Conservation (phyloP, 2,113 vertebrate genomes). For the Myrmecobius fasciatus region DNA sequence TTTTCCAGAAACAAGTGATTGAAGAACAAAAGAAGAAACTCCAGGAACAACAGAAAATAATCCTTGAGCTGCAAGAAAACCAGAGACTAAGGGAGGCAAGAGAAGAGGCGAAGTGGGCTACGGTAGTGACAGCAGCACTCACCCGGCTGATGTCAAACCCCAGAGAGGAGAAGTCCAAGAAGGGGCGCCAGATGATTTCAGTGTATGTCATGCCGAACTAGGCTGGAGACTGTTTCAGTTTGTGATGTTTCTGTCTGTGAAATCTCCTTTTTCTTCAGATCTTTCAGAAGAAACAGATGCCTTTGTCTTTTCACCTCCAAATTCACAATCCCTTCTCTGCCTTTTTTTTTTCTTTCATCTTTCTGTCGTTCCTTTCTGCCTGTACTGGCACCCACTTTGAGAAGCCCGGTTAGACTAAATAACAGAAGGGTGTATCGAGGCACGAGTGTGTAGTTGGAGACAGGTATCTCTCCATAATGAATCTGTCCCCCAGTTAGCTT, state of each 20-base stretch:
- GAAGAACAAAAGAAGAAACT: conserved; percentile 89
- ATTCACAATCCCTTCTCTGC: background rate
- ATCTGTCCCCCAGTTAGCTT: background rate
- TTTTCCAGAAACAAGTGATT: conserved; percentile 89
- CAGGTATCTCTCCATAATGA: background rate
- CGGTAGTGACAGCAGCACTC: conserved; percentile 48
- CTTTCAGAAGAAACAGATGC: background rate
- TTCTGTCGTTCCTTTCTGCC: background rate
- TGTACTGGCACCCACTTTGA: background rate
- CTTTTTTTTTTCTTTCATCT: background rate
- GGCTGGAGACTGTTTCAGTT: background rate
- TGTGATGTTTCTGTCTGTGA: background rate
- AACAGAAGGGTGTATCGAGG: background rate
- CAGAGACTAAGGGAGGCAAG: conserved; percentile 82
- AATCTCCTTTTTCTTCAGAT: background rate
- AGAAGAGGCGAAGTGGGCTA: conserved; percentile 78
- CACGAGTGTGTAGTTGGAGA: conserved; percentile 10
- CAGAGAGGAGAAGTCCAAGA: conserved; percentile 40
- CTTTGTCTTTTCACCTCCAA: conserved; percentile 17
- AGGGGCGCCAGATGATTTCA: conserved; percentile 28
- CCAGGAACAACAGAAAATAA: conserved; percentile 90
- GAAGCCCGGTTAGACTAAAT: background rate
- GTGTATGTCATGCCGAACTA: conserved; percentile 56
- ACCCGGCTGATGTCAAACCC: conserved; percentile 41
- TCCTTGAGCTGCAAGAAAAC: conserved; percentile 85